Base-by-base conservation (phyloP, 2,888 invertebrate species). In the Stegana nigrithorax region DNA sequence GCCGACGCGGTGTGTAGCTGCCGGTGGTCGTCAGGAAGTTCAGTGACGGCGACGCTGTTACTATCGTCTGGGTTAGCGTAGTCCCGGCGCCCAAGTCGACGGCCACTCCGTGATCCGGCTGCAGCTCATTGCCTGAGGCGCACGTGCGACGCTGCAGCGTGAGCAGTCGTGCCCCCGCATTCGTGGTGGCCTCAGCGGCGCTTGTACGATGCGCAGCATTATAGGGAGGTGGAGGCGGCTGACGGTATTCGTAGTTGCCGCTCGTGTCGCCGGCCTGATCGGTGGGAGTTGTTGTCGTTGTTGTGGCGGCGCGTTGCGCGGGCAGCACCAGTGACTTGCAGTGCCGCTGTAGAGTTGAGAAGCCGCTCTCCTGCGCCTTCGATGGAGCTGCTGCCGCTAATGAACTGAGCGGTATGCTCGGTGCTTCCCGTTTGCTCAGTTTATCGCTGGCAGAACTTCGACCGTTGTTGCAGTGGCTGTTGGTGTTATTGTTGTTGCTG, bases 191-290 rank as follows among this genome's bases (percentile, higher is more conserved):
- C 2, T 4, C 10, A 7, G 29, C 25, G 32, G 66, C 64, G 32
- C 66, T 58, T 17, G 68, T 70, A 29, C 70, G 69, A 67, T 76
- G 76, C 32, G 68, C 58, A 4, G 78, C 71, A 64, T 72, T 72
- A 51, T 78, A 76, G 25, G 78, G 76, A 5, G 78, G 78, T 53
- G 75, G 78, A 59, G 78, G 78, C n/a, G 78, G 76, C 47, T 76
- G 73, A 14, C 75, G 70, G 57, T 78, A 78, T 58, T 76, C 74
- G 55, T 75, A 71, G 39, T 72, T 61, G 58, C 65, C 69, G 59
- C 60, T 57, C 14, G 14, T 39, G 39, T 10, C 6, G 39, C 39
- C 17, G 17, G 27, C 60, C 32, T 62, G 62, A 14, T 67, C 66
- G 64, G 69, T 68, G 67, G 69, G 63, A 64, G 63, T 26, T 10